Base-by-base conservation (phyloP, 1,140 invertebrate genomes). In the Drosophila pseudoananassae region DNA sequence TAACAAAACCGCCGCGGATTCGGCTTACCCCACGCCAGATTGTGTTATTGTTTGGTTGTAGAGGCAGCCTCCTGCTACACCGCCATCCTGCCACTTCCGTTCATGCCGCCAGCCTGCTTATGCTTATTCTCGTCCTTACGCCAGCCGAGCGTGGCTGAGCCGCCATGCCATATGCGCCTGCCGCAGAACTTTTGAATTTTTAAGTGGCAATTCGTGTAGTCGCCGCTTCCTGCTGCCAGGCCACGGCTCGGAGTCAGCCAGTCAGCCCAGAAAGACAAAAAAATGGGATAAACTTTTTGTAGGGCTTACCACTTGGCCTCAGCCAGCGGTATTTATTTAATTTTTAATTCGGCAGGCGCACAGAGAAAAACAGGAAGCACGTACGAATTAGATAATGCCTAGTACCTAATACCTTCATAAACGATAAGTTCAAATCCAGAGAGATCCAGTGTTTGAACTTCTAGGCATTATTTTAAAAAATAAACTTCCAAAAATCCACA, bases 161-260 rank as follows among this genome's bases (percentile, higher is more conserved):
- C 59, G 49, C 61, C n/a, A 43, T 60, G 73, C 82, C 81, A 84
- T 84, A 84, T 84, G 81, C 82, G 82, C 38, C 74, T 74, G 70
- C 82, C 83, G 64, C 83, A 87, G 78, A 88, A 87, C 80, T 90
- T 81, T 89, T 90, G 85, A 90, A 90, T 89, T 90, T 89, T 90
- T 90, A 89, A 89, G 84, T 90, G 85, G 85, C 85, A 89, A 81
- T 81, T 84, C 81, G 80, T 85, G 84, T 89, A 81, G 68, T 69
- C 70, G 64, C 64, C 70, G 70, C 79, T 70, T 78, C 80, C 76
- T 83, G 66, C 58, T 60, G 40, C 27, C 33, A 36, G 12, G 15
- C 14, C 40, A 17, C 40, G 5, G n/a, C 2, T 15, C 14, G n/a
- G 20, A 68, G 64, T 66, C 58, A 65, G 47, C 20, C 4, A 52